phyloP scores from a whole-genome alignment of 2,113 vertebrate genomes.

The Buteo buteo region DNA sequence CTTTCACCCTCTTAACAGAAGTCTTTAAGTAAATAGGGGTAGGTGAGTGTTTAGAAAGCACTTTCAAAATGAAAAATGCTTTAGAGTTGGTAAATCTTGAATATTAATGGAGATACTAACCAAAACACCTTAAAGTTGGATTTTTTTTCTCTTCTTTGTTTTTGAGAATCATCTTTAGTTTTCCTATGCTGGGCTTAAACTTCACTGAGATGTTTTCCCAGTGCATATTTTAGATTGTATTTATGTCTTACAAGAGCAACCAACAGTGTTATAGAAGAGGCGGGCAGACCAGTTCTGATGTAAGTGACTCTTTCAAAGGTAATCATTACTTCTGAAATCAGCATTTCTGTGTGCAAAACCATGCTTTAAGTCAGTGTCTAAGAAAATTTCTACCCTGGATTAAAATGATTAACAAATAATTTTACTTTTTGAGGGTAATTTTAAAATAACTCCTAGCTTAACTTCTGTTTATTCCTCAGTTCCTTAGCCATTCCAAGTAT shows the following conservation, averaged over 20 bases:
- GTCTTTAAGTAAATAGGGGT: conserved; percentile 24
- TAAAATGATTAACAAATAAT: background rate
- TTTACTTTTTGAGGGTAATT: background rate
- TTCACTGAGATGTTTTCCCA: background rate
- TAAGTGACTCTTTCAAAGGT: background rate
- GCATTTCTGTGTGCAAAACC: background rate
- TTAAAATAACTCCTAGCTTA: background rate
- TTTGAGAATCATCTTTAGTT: background rate
- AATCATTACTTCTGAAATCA: background rate
- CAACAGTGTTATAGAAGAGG: background rate
- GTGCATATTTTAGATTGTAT: background rate
- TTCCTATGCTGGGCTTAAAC: background rate
- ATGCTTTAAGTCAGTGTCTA: background rate
- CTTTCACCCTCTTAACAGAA: conserved; percentile 19
- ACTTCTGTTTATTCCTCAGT: background rate
- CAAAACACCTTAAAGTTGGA: background rate
- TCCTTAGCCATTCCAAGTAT: background rate
- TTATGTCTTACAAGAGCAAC: background rate
- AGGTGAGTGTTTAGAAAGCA: conserved; percentile 28
- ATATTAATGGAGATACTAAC: background rate
- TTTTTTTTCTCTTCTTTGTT: background rate
- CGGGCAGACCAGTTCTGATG: background rate
- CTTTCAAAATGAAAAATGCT: background rate
- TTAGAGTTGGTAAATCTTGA: background rate
- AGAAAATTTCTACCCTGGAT: background rate